Base-by-base conservation (phyloP, 2,797 vertebrate genomes). In the Gymnothorax javanicus region DNA sequence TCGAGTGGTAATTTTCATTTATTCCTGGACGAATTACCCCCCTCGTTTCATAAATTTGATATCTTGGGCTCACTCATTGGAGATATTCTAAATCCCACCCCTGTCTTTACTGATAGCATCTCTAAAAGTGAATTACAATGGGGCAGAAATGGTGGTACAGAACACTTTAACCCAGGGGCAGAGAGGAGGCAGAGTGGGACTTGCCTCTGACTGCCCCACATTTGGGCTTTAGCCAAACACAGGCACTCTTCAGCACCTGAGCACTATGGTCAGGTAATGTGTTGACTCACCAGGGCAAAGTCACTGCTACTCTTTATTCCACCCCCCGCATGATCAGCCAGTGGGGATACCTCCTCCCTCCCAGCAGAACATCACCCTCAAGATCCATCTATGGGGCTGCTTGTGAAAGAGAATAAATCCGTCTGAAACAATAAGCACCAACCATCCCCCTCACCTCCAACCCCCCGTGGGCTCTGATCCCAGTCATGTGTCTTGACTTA, bases 81-180 rank as follows among this genome's bases (percentile, higher is more conserved):
- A 43, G 33, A 43, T 43, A 43, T 91, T 94, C 85, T 85, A 86
- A 88, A 88, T 91, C 90, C 89, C 9, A 6, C 56, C 60, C 60
- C 60, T 73, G 20, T 15, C 62, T 73, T 25, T 9, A 17, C 2
- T 33, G 1, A 15, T 82, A 71, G 87, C 23, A 5, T 88, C 85
- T 60, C 86, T 88, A 84, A 83, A 7, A 84, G 82, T 87, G 75
- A 84, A 89, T 83, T 90, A 87, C 86, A 88, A 83, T 88, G 87
- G 85, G 87, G 84, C 89, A 88, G 88, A 87, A 85, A 73, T 93
- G 90, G 56, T 91, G 86, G 91, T 91, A 93, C 92, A 92, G 33
- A 93, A 91, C 82, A 86, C 86, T 94, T 90, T 79, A 60, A 82
- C 77, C 89, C 92, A 93, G 91, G 91, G 90, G 92, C 89, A 83